Evolutionary conservation across 2,888 invertebrate species (phyloP).

Genomic region (Encarsia formosa): DNA sequence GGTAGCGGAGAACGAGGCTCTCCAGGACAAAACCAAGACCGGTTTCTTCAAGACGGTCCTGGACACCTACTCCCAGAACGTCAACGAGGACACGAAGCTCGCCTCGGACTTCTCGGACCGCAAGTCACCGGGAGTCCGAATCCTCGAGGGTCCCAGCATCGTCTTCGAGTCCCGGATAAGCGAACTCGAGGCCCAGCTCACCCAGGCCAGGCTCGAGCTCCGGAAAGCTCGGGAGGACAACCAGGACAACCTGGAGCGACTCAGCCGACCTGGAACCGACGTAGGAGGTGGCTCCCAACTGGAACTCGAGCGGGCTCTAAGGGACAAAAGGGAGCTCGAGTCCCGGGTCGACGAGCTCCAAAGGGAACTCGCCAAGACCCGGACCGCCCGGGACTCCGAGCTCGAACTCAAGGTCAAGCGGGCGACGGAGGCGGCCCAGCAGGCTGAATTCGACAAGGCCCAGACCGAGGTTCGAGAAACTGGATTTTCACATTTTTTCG

Average conservation of each 20-base stretch:
- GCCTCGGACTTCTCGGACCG: background rate
- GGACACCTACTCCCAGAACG: conserved; percentile 36
- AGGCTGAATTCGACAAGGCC: conserved; percentile 73
- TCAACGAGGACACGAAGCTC: conserved; percentile 49
- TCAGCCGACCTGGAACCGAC: conserved; percentile 20
- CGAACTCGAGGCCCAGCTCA: conserved; percentile 77
- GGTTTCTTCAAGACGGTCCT: conserved; percentile 61
- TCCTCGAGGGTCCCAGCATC: conserved; percentile 68
- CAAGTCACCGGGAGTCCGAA: conserved; percentile 37
- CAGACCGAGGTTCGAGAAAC: conserved; percentile 71
- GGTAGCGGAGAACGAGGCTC: conserved; percentile 76
- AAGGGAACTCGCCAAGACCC: conserved; percentile 59
- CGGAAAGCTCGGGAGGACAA: conserved; percentile 69
- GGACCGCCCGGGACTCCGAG: conserved; percentile 62
- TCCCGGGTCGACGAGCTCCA: conserved; percentile 63
- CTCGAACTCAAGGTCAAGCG: conserved; percentile 63
- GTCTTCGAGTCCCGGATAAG: conserved; percentile 81
- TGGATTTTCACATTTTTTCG: too few relatives aligned
- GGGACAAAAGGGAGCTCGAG: conserved; percentile 42
- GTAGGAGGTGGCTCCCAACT: too few relatives aligned
- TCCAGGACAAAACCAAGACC: conserved; percentile 74
- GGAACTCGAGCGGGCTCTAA: conserved; percentile 40
- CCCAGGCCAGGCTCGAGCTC: conserved; percentile 72
- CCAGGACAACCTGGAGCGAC: conserved; percentile 51
- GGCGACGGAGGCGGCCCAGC: conserved; percentile 68